Evolutionary conservation across 2,113 vertebrate species (phyloP).

Genomic region (Grammomys dolichurus): DNA sequence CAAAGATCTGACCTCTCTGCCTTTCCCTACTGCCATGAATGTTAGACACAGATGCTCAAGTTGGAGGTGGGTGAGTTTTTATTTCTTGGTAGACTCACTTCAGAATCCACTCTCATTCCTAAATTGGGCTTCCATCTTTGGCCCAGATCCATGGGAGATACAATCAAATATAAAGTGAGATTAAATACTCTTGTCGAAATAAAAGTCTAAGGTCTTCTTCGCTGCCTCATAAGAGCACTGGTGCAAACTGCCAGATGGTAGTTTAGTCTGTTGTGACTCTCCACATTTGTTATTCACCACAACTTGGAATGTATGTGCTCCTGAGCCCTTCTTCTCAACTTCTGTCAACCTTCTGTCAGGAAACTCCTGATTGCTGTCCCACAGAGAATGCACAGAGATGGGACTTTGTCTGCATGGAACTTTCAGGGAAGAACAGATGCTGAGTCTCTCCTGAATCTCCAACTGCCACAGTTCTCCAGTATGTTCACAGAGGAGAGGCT

Average conservation of each 20-base stretch:
- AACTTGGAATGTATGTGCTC: neutral
- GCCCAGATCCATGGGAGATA: neutral
- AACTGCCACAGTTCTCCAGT: neutral
- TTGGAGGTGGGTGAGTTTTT: neutral
- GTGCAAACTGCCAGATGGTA: neutral
- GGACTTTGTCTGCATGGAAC: neutral
- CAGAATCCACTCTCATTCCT: neutral
- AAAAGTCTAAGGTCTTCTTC: constrained; percentile 1
- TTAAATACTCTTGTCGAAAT: neutral
- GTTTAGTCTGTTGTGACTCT: too few species aligned
- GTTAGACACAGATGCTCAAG: neutral
- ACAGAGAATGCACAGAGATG: neutral
- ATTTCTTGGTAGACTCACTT: neutral
- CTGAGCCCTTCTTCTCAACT: neutral
- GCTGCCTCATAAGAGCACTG: neutral
- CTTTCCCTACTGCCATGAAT: neutral
- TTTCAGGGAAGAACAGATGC: neutral
- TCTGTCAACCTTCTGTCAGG: neutral
- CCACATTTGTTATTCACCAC: neutral
- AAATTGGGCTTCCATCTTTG: neutral
- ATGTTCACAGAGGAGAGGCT: neutral
- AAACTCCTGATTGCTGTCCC: neutral
- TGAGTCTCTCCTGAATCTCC: neutral
- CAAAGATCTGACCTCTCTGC: neutral
- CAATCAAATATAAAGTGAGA: neutral